Conservation (phyloP, 2,888 invertebrate species). For the Flexamia atlantica region DNA sequence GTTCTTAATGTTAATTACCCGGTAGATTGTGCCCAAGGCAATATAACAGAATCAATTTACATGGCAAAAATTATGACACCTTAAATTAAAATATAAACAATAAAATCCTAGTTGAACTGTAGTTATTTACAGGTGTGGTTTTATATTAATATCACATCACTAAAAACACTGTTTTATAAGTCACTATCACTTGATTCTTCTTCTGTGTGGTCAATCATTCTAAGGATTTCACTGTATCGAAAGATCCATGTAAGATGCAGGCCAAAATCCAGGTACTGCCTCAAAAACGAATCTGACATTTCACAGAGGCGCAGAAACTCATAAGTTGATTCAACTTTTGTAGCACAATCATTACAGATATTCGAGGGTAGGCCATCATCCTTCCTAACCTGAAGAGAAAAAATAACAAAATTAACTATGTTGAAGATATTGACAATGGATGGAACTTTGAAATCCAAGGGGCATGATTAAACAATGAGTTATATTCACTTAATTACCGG, state of each 20-base stretch:
- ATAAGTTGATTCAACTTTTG: conserved; percentile 16
- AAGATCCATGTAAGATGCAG: conserved; percentile 44
- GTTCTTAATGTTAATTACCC: too few relatives aligned
- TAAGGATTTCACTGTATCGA: conserved; percentile 30
- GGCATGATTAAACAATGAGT: too few relatives aligned
- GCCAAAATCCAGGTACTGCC: conserved; percentile 39
- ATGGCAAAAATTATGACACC: too few relatives aligned
- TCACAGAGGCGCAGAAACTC: conserved; percentile 49
- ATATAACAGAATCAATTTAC: too few relatives aligned
- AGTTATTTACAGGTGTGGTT: too few relatives aligned
- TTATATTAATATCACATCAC: too few relatives aligned
- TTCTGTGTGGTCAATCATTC: conserved; percentile 27
- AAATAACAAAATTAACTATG: neutral
- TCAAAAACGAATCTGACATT: conserved; percentile 49
- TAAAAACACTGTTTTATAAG: neutral
- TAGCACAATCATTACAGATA: conserved; percentile 34
- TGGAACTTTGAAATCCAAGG: too few relatives aligned
- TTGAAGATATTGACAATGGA: too few relatives aligned
- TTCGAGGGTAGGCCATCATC: conserved; percentile 32
- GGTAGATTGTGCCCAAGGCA: too few relatives aligned
- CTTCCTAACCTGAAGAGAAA: conserved; percentile 25
- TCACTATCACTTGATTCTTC: conserved; percentile 16
- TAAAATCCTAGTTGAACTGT: too few relatives aligned
- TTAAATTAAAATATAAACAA: too few relatives aligned
- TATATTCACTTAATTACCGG: too few relatives aligned